phyloP scores from a whole-genome alignment of 2,797 vertebrate species.

The Synanceia verrucosa region DNA sequence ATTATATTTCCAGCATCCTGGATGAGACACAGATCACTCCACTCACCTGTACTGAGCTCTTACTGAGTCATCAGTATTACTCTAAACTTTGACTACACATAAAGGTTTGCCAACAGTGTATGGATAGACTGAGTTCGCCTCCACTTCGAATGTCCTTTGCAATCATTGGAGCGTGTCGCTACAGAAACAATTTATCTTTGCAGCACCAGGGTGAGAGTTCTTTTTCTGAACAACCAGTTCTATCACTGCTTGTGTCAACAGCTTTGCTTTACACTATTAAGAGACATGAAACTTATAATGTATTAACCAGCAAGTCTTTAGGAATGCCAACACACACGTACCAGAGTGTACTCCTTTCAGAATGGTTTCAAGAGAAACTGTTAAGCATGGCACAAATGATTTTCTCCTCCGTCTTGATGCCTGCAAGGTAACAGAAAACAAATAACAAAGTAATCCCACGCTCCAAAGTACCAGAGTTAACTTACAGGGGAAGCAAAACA shows the following conservation, averaged over 20 bases:
- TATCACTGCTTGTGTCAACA: not conserved
- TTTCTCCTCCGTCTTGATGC: not conserved
- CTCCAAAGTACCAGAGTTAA: not conserved
- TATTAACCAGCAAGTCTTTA: not conserved
- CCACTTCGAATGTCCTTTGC: not conserved
- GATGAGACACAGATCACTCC: slow-evolving; percentile 13
- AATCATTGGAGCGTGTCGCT: not conserved
- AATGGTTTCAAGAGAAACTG: not conserved
- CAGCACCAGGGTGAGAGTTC: not conserved
- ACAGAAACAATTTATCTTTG: slow-evolving; percentile 20
- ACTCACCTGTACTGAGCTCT: not conserved
- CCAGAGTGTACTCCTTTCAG: not conserved
- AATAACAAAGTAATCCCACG: not conserved
- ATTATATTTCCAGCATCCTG: not conserved
- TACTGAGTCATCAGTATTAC: slow-evolving; percentile 12
- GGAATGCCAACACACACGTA: not conserved
- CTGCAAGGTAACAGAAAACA: not conserved
- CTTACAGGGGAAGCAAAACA: not conserved
- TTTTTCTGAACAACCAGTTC: not conserved
- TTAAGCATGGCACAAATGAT: not conserved
- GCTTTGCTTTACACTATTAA: slow-evolving; percentile 6
- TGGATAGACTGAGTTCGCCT: slow-evolving; percentile 12
- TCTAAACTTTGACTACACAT: slow-evolving; percentile 5
- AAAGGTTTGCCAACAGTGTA: slow-evolving; percentile 13
- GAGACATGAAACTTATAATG: not conserved